Base-by-base conservation (phyloP, 1,140 invertebrate species). In the Leptinotarsa undecemlineata region DNA sequence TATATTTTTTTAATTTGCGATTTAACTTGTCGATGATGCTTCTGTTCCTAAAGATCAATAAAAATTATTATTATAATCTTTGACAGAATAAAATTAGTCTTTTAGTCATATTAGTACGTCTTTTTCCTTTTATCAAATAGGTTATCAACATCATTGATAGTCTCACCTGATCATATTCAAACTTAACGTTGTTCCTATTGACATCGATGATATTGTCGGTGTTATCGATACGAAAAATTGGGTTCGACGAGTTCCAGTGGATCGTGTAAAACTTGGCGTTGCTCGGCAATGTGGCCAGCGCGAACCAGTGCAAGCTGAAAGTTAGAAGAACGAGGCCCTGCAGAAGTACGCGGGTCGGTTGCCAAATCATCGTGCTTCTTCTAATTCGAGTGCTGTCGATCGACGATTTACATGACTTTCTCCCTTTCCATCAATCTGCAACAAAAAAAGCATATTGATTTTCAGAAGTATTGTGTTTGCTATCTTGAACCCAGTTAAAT, bases 191-290 rank as follows among this genome's bases (percentile, higher is more conserved):
- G 77, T 95, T 94, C 86, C 96, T 95, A 88, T 98, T 98, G 76
- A 98, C 94, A 86, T 97, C 96, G 85, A 97, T 97, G 85, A 98
- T 96, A 86, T 98, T 96, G 87, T 98, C 96, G 42, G 96, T 98
- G 86, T 98, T 98, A 90, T 98, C 96, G 90, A 98, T 97, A 85
- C 96, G 92, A 88, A 98, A 98, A 91, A 96, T 97, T 87, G 83
- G 83, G 70, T 85, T 85, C 71, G 83, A 82, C 14, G 83, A 84
- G 76, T 85, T 85, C 84, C 84, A 85, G 74, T 85, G 83, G 73
- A 85, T 85, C 19, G 81, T 84, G 77, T 84, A 84, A 72, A 83
- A 81, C 70, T 81, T 81, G 23, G 84, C 83, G 72, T 79, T 82
- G 69, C 82, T 82, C 2, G 83, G 83, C 48, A 76, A 73, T 23